Base-by-base conservation (phyloP, 2,797 vertebrate species). In the Pyrocephalus nanus region DNA sequence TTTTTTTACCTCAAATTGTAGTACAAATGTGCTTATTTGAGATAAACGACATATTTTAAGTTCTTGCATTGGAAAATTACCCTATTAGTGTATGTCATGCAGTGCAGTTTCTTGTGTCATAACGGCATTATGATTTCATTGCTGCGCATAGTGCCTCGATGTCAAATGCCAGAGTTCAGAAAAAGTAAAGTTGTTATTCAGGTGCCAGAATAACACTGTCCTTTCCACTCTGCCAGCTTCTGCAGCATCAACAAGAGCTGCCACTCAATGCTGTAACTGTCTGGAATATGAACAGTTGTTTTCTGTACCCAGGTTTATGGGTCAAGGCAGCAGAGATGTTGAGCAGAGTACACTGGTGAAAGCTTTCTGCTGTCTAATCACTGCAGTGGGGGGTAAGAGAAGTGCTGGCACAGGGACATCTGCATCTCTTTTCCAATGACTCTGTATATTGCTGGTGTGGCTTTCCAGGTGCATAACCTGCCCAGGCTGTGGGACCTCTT, bases 211-310 rank as follows among this genome's bases (percentile, higher is more conserved):
- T 21, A 66, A 61, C 23, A 4, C 42, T 73, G 36, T 64, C 27
- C 58, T 91, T 88, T 66, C 48, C 0, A 2, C 23, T 73, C 73
- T 88, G 70, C 42, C 85, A 66, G 15, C 55, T 81, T 72, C 73
- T 78, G 76, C 70, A 86, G 83, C 18, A 23, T 53, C 62, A 93
- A 91, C 76, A 90, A 29, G 85, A 94, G 85, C 89, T 92, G 92
- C 43, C n/a, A 3, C 40, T 83, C 34, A 29, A 0, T 29, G 34
- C 62, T 73, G 40, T 86, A 40, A 48, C 51, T 54, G 42, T 16
- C 42, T 42, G 58, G n/a, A 45, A 36, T n/a, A 27, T 13, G 27
- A 65, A 55, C 40, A 22, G 17, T 45, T 53, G 25, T 0, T 27
- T 67, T 47, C 42, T 21, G 7, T 38, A 48, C 7, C 32, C 16